These are phyloP conservation scores for Tetragonula clypearis DNA, from an alignment of 1,140 invertebrate species.

Conservation along the genomic window DNA sequence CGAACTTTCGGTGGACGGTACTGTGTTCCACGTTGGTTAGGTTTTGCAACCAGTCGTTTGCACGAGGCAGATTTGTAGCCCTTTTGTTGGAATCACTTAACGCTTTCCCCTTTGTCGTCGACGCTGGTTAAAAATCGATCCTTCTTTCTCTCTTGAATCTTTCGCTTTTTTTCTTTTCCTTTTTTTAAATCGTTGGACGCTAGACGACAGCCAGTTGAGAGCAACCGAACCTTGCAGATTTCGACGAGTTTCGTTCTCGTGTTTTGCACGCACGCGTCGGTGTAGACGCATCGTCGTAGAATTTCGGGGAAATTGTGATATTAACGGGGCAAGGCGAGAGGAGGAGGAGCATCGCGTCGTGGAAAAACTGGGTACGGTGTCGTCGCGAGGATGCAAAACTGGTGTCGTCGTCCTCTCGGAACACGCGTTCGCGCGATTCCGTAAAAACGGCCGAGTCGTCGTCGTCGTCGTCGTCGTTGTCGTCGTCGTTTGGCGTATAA, in stretches of 20 bases:
- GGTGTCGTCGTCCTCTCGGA: constrained; percentile 16
- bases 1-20: background rate
- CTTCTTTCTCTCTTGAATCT: background rate
- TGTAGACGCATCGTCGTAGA: background rate
- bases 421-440: constrained; percentile 26
- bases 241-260: background rate
- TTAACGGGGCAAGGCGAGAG: background rate
- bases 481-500: constrained; percentile 13
- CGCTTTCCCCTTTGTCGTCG: background rate
- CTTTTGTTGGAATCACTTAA: constrained; percentile 16
- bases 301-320: too few species aligned
- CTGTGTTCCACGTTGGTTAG: too few species aligned
- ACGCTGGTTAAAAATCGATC: background rate
- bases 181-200: background rate
- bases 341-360: background rate
- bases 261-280: background rate
- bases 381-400: constrained; percentile 38
- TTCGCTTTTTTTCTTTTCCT: background rate
- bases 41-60: background rate
- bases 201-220: too few species aligned
- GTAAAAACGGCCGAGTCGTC: constrained; percentile 25
- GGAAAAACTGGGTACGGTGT: background rate
- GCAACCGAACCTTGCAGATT: background rate
- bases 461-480: background rate
- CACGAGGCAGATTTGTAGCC: background rate